Conservation (phyloP, 2,888 invertebrate species). For the Hydropsyche betteni region DNA sequence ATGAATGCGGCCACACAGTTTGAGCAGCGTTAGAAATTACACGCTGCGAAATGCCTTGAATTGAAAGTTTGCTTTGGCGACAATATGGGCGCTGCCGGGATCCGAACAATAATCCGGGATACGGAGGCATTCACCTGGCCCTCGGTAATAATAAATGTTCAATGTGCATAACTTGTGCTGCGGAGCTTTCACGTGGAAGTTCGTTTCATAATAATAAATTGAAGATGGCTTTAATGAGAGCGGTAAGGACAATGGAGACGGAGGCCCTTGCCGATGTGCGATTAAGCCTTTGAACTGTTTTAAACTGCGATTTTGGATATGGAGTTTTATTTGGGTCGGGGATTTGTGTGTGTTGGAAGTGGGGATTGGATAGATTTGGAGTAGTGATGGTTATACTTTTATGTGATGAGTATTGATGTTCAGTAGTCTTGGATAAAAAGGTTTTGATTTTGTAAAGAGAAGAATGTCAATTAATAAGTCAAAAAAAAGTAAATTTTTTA, state of each 20-base stretch:
- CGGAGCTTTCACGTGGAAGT: constrained; percentile 22
- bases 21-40: constrained; percentile 28
- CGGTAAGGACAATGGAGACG: constrained; percentile 1
- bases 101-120: constrained; percentile 26
- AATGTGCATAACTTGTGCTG: constrained; percentile 42
- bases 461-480: too few species aligned
- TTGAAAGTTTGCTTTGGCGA: constrained; percentile 46
- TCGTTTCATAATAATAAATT: constrained; percentile 20
- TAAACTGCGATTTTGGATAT: too few species aligned
- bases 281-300: too few species aligned
- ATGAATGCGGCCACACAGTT: constrained; percentile 26
- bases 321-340: too few species aligned
- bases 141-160: constrained; percentile 26
- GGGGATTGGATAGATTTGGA: too few species aligned
- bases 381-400: too few species aligned
- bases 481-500: too few species aligned
- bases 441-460: too few species aligned
- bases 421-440: too few species aligned
- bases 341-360: too few species aligned
- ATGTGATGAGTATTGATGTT: too few species aligned
- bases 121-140: not conserved
- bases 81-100: constrained; percentile 42
- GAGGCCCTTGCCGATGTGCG: too few species aligned
- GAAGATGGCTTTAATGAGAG: constrained; percentile 11
- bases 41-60: constrained; percentile 41